These are phyloP conservation scores for Caerostris extrusa DNA, from an alignment of 1,140 invertebrate species.

Conservation along the genomic window DNA sequence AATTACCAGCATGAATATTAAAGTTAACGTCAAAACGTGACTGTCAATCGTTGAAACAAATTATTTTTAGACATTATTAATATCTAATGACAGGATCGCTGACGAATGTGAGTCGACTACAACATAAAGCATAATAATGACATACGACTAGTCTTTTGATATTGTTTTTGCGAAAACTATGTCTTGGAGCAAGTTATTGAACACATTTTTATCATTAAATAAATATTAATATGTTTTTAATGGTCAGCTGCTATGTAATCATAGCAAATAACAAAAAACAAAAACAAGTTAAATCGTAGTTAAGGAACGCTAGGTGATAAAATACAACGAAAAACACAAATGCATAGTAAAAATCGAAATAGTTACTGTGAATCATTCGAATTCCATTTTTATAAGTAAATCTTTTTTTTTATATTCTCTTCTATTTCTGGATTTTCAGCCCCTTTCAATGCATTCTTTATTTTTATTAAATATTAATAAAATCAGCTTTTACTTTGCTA, in stretches of 20 bases:
- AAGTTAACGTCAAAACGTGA: constrained; percentile 42
- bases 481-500: no score
- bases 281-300: neutral
- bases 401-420: no score
- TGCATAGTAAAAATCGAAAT: no score
- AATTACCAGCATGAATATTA: constrained; percentile 42
- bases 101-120: neutral
- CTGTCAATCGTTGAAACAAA: constrained; percentile 36
- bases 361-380: no score
- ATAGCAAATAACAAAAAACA: neutral
- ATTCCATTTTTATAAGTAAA: no score
- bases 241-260: neutral
- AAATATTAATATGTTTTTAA: constrained; percentile 5
- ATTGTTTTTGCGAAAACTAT: neutral
- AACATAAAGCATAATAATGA: constrained; percentile 16
- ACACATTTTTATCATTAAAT: neutral
- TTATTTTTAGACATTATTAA: constrained; percentile 11
- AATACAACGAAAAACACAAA: no score
- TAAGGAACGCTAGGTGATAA: no score
- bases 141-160: neutral
- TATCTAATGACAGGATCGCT: neutral
- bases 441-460: no score
- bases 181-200: neutral
- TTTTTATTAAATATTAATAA: no score
- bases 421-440: no score